These are phyloP conservation scores for Aphelocoma coerulescens DNA, from an alignment of 2,113 vertebrate genomes.

Conservation along the genomic window DNA sequence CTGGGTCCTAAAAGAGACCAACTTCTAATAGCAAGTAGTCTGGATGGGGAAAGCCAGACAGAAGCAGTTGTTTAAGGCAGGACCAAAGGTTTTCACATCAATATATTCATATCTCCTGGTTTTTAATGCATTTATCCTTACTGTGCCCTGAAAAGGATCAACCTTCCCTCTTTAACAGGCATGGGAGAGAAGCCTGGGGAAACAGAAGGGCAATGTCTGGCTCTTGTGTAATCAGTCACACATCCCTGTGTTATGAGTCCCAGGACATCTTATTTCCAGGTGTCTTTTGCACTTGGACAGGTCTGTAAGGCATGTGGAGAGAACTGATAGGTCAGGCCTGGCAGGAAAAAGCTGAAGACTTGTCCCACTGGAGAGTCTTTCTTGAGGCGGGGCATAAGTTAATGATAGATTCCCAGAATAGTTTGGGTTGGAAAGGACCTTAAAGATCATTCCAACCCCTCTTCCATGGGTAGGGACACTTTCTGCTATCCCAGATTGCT, in stretches of 20 bases:
- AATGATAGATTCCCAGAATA: not conserved
- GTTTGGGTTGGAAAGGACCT: not conserved
- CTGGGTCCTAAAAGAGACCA: not conserved
- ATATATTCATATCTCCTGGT: not conserved
- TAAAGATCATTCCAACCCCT: not conserved
- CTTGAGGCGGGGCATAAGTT: not conserved
- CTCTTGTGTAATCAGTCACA: not conserved
- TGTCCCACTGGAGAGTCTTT: not conserved
- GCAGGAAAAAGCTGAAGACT: not conserved
- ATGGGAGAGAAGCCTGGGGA: accelerated
- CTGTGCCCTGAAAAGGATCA: not conserved
- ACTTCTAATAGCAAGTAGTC: not conserved
- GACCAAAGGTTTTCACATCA: not conserved
- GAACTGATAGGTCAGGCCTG: not conserved
- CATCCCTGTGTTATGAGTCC: accelerated
- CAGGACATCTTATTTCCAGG: not conserved
- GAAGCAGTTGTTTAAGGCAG: not conserved
- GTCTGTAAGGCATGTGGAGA: not conserved
- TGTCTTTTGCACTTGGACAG: not conserved
- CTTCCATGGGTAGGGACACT: not conserved
- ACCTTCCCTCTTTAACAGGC: not conserved
- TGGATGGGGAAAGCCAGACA: not conserved
- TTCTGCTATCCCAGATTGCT: not conserved
- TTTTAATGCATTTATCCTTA: not conserved
- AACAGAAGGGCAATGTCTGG: not conserved